phyloP scores from a whole-genome alignment of 2,888 invertebrate species.

The Sthenelais limicola region DNA sequence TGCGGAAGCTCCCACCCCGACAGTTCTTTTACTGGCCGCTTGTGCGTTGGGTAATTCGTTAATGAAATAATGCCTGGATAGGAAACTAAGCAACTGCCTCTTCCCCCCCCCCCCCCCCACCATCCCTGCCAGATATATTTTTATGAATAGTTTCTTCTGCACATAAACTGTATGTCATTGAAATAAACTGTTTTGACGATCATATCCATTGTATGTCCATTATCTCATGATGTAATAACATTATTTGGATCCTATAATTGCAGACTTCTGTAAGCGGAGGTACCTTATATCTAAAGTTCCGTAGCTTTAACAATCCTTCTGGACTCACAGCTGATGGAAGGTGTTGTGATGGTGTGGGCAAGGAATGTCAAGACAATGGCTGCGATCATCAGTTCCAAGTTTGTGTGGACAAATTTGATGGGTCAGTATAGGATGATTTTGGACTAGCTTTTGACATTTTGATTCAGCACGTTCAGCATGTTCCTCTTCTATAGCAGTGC shows the following conservation, averaged over 20 bases:
- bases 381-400: slow-evolving; percentile 25
- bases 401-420: slow-evolving; percentile 19
- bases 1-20: too few species aligned
- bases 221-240: neutral
- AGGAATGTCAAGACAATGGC: neutral
- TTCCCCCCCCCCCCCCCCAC: neutral
- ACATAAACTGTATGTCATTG: neutral
- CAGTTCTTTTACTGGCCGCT: too few species aligned
- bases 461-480: too few species aligned
- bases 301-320: neutral
- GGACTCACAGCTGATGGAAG: neutral
- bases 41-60: too few species aligned
- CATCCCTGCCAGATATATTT: neutral
- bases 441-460: too few species aligned
- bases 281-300: neutral
- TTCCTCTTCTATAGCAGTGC: too few species aligned
- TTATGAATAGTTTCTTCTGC: neutral
- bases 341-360: slow-evolving; percentile 24
- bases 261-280: slow-evolving; percentile 20
- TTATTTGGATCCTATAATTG: too few species aligned
- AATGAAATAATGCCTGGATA: too few species aligned
- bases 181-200: too few species aligned
- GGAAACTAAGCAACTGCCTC: too few species aligned
- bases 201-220: neutral
- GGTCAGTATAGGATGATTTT: slow-evolving; percentile 18